Conservation (phyloP, 2,113 vertebrate genomes). For the Elachura formosa region DNA sequence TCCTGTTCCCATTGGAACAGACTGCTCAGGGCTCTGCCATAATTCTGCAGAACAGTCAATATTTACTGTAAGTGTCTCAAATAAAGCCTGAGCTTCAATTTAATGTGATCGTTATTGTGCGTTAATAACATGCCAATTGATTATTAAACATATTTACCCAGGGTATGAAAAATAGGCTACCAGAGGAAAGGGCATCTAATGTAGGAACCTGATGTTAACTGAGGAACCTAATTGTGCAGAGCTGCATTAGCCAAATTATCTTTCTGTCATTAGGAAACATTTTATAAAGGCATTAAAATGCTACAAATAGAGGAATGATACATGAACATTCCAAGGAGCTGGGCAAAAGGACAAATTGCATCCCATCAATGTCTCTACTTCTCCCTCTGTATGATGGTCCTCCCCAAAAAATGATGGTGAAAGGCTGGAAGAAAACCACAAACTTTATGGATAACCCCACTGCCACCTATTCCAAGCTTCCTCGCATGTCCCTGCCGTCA, state of each 20-base stretch:
- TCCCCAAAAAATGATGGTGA: neutral
- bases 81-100: slow-evolving; percentile 73
- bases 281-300: slow-evolving; percentile 45
- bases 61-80: slow-evolving; percentile 69
- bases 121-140: slow-evolving; percentile 75
- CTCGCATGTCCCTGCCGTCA: neutral
- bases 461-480: neutral
- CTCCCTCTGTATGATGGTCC: neutral
- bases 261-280: slow-evolving; percentile 31
- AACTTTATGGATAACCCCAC: neutral
- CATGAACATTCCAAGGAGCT: neutral
- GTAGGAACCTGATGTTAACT: slow-evolving; percentile 52
- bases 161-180: slow-evolving; percentile 61
- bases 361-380: neutral
- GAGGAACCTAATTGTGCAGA: slow-evolving; percentile 47
- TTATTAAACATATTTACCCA: slow-evolving; percentile 74
- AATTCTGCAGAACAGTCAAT: slow-evolving; percentile 73
- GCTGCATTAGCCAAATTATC: slow-evolving; percentile 62
- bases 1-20: slow-evolving; percentile 54
- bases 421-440: neutral
- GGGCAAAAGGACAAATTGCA: slow-evolving; percentile 18
- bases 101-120: slow-evolving; percentile 62
- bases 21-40: slow-evolving; percentile 64
- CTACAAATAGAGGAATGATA: neutral
- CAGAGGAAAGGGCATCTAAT: slow-evolving; percentile 44